A percentile compares a stretch with the other conserved stretches of the same genome.
Conservation (phyloP, 2,113 vertebrate genomes). For the Pygoscelis adeliae region DNA sequence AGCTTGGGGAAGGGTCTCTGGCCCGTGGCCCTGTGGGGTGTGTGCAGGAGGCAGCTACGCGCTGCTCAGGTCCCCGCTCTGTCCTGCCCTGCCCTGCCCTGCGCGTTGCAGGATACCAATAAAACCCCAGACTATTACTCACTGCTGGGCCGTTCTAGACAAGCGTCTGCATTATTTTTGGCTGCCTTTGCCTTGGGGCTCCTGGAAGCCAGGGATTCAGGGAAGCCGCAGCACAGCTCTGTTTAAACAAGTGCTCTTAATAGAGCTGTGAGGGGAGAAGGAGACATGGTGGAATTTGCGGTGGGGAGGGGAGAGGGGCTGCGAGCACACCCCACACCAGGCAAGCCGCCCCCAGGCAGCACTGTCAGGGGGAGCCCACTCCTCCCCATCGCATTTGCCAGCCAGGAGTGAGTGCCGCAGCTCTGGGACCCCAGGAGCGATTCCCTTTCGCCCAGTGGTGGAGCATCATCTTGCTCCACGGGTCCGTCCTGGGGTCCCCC, state of each 20-base stretch:
- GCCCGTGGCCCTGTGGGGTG: background rate
- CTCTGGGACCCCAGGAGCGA: fast-evolving
- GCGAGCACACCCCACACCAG: fast-evolving
- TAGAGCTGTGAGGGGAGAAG: slow-evolving; percentile 19
- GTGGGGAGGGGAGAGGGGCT: background rate
- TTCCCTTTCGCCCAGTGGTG: background rate
- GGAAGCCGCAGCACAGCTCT: slow-evolving; percentile 53
- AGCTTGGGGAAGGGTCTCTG: background rate
- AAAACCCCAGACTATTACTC: slow-evolving; percentile 81
- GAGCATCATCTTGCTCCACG: fast-evolving
- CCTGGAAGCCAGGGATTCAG: slow-evolving; percentile 66
- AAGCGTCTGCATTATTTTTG: slow-evolving; percentile 80
- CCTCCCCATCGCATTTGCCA: fast-evolving
- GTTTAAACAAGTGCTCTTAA: slow-evolving; percentile 57
- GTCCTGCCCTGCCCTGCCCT: slow-evolving; percentile 55
- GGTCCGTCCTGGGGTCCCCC: fast-evolving
- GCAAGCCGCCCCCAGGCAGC: fast-evolving
- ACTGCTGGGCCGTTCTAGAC: slow-evolving; percentile 69
- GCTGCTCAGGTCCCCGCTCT: background rate
- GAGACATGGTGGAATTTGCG: background rate
- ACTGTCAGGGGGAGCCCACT: background rate
- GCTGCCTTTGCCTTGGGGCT: slow-evolving; percentile 60
- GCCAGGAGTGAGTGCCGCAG: background rate
- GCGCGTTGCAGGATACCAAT: slow-evolving; percentile 35
- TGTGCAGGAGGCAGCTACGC: background rate